phyloP scores from a whole-genome alignment of 2,113 vertebrate species.

The Epinephelus fuscoguttatus region DNA sequence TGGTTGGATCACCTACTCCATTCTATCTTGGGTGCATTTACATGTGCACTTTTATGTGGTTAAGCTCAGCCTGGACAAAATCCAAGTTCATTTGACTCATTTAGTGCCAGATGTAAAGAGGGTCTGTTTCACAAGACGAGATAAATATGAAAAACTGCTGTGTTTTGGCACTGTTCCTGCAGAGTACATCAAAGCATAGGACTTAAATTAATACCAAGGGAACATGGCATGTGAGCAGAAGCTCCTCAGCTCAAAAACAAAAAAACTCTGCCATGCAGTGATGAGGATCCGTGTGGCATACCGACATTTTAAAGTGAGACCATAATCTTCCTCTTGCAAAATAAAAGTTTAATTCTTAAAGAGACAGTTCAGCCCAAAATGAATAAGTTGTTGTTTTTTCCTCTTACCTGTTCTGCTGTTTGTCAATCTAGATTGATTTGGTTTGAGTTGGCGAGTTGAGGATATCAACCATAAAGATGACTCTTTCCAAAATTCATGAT shows the following conservation, averaged over 20 bases:
- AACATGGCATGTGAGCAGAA: slow-evolving; percentile 37
- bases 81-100: slow-evolving; percentile 59
- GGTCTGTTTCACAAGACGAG: slow-evolving; percentile 51
- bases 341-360: not conserved
- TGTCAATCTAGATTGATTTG: no score
- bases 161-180: slow-evolving; percentile 60
- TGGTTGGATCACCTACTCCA: slow-evolving; percentile 20
- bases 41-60: slow-evolving; percentile 28
- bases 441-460: no score
- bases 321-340: not conserved
- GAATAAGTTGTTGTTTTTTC: no score
- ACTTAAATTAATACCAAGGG: slow-evolving; percentile 58
- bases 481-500: no score
- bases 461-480: no score
- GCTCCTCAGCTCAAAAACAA: slow-evolving; percentile 40
- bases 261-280: slow-evolving; percentile 12
- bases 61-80: slow-evolving; percentile 42
- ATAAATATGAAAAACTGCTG: slow-evolving; percentile 59
- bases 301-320: slow-evolving; percentile 4
- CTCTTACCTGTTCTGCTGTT: no score
- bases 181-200: slow-evolving; percentile 58
- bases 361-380: no score
- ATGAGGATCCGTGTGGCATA: not conserved
- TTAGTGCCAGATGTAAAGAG: slow-evolving; percentile 52
- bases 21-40: slow-evolving; percentile 36